Evolutionary conservation across 2,888 invertebrate species (phyloP), one percentile per base, ranked within the genome.

Genomic region (Erynnis tages): DNA sequence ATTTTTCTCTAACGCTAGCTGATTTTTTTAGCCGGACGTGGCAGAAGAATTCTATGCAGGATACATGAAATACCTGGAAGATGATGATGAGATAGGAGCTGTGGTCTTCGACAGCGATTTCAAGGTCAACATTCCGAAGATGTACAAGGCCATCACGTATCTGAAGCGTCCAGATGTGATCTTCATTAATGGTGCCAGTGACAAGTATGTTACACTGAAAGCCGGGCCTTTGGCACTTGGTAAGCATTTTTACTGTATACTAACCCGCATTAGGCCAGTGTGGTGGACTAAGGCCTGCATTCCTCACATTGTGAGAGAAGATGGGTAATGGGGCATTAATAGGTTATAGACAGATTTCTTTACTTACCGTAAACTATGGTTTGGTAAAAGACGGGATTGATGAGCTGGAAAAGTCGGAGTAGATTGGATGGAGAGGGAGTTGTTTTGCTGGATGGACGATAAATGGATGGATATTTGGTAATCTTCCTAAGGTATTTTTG

Each of bases 41-140:
- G 70, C 69, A 1, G 21, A 63, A 8, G 76, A 76, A 0, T 56
- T 62, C 32, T 79, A 79, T 34, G 57, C 56, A 8, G 74, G 79
- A 0, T 82, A 69, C 45, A n/a, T 66, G 0, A 55, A 80, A 45
- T 87, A 73, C 53, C 53, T 82, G 3, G 56, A 61, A 27, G 87
- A 88, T 32, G 83, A 91, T 52, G 69, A 71, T 1, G 82, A 86
- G 16, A 78, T 92, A 0, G 91, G 91, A 10, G 92, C 92, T 0
- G 91, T 92, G n/a, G 80, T 92, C 0, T 71, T 91, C 13, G 92
- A 92, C 65, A 81, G 90, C 34, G 91, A 91, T 59, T 72, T 85
- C 35, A 82, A 79, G 60, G 67, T 89, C 4, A 91, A 89, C 60
- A 76, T 91, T 57, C 70, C 86, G 0, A 91, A 91, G 66, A 45